A percentile compares a stretch with the other conserved stretches of the same genome.
These are phyloP conservation scores for Onthophagus taurus DNA, from an alignment of 1,140 invertebrate genomes.

Conservation along the genomic window DNA sequence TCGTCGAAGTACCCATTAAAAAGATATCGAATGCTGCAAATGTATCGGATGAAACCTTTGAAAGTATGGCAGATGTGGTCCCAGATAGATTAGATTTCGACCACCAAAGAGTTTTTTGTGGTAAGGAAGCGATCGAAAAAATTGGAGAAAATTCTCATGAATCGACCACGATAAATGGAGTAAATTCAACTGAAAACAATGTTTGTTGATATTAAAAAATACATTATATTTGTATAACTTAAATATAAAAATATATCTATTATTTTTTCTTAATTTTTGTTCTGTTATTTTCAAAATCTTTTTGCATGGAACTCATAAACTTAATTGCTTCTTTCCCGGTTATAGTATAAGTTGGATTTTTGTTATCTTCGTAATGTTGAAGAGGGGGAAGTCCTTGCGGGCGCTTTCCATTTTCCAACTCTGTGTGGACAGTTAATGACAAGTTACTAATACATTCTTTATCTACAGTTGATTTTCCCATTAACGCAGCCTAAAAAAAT, in stretches of 20 bases:
- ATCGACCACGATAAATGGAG: not conserved
- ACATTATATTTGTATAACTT: slow-evolving; percentile 4
- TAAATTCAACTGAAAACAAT: not conserved
- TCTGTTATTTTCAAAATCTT: slow-evolving; percentile 19
- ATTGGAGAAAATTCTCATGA: slow-evolving; percentile 19
- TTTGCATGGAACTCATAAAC: slow-evolving; percentile 15
- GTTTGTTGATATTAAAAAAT: not conserved
- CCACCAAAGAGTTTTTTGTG: slow-evolving; percentile 30
- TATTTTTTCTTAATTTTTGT: slow-evolving; percentile 14
- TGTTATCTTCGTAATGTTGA: not conserved
- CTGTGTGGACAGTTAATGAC: slow-evolving; percentile 15
- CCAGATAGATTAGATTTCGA: slow-evolving; percentile 34
- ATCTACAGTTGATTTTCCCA: slow-evolving; percentile 3
- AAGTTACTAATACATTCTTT: slow-evolving; percentile 5
- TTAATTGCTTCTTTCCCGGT: slow-evolving; percentile 14
- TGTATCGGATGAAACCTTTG: slow-evolving; percentile 38
- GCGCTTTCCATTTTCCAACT: slow-evolving; percentile 12
- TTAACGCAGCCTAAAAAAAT: slow-evolving; percentile 6
- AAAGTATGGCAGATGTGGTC: slow-evolving; percentile 35
- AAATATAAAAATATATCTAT: not conserved
- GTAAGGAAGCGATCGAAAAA: slow-evolving; percentile 28
- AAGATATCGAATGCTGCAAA: slow-evolving; percentile 32
- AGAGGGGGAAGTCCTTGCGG: slow-evolving; percentile 12
- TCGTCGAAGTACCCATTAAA: slow-evolving; percentile 35
- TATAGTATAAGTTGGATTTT: not conserved